Evolutionary conservation across 2,888 invertebrate species (phyloP).

Genomic region (Teleogryllus oceanicus): DNA sequence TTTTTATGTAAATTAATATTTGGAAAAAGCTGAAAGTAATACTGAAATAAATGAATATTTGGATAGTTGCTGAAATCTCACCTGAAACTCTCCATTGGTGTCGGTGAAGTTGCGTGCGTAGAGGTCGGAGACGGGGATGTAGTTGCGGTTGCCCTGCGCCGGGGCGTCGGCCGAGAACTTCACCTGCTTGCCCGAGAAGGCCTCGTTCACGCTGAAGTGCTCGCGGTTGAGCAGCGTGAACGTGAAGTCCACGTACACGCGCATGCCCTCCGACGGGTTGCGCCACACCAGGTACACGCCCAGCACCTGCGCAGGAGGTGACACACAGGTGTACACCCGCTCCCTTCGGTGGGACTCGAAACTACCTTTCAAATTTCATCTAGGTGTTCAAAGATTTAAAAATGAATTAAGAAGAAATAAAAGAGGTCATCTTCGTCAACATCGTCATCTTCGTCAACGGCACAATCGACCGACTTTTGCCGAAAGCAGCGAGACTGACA

Average conservation of each 20-base stretch:
- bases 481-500: too few species aligned
- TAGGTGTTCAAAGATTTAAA: too few species aligned
- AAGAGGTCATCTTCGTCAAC: too few species aligned
- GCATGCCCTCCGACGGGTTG: conserved; percentile 69
- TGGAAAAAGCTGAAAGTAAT: too few species aligned
- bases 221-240: conserved; percentile 76
- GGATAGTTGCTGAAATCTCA: neutral
- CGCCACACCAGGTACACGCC: conserved; percentile 77
- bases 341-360: too few species aligned
- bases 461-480: too few species aligned
- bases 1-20: too few species aligned
- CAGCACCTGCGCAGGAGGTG: conserved; percentile 48
- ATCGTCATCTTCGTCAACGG: too few species aligned
- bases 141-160: conserved; percentile 69
- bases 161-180: conserved; percentile 65
- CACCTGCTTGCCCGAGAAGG: conserved; percentile 70
- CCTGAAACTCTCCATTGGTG: conserved; percentile 72
- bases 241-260: conserved; percentile 74
- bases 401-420: too few species aligned
- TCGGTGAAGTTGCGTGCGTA: conserved; percentile 71
- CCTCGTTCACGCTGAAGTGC: conserved; percentile 78
- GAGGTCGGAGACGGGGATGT: conserved; percentile 67
- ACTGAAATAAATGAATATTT: too few species aligned
- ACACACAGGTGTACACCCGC: too few species aligned
- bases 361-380: too few species aligned